Conservation (phyloP, 2,797 vertebrate species). For the Sparus aurata region DNA sequence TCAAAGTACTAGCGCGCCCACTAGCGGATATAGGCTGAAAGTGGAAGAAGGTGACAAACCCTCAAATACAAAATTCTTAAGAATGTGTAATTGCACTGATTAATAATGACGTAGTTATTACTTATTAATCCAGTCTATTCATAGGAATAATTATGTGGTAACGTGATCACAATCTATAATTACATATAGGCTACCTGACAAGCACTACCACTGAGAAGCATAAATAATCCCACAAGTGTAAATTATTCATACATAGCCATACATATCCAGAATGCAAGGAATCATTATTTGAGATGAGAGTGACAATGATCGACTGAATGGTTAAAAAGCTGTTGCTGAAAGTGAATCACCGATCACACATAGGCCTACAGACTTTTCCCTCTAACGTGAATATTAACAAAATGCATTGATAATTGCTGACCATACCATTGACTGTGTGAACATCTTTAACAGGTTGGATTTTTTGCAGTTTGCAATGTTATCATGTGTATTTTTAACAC, state of each 20-base stretch:
- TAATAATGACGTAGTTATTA: not conserved
- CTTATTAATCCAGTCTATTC: not conserved
- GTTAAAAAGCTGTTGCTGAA: too few species aligned
- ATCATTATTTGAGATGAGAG: too few species aligned
- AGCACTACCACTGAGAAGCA: not conserved
- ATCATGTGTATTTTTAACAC: too few species aligned
- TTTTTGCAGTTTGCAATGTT: not conserved
- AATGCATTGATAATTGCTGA: too few species aligned
- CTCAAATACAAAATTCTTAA: not conserved
- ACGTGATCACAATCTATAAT: not conserved
- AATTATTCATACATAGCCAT: not conserved
- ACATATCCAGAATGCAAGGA: not conserved
- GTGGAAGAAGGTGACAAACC: not conserved
- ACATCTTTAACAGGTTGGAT: not conserved
- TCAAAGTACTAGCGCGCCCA: constrained; percentile 48
- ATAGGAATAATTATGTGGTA: not conserved
- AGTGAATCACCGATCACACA: too few species aligned
- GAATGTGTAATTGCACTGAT: not conserved
- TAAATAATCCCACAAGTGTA: not conserved
- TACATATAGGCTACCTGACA: not conserved
- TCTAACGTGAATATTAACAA: too few species aligned
- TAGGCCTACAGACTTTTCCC: too few species aligned
- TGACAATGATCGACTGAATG: not conserved
- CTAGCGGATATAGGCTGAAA: constrained; percentile 42
- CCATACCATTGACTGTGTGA: too few species aligned